Evolutionary conservation across 2,113 vertebrate species (phyloP).

Genomic region (Callionymus lyra): DNA sequence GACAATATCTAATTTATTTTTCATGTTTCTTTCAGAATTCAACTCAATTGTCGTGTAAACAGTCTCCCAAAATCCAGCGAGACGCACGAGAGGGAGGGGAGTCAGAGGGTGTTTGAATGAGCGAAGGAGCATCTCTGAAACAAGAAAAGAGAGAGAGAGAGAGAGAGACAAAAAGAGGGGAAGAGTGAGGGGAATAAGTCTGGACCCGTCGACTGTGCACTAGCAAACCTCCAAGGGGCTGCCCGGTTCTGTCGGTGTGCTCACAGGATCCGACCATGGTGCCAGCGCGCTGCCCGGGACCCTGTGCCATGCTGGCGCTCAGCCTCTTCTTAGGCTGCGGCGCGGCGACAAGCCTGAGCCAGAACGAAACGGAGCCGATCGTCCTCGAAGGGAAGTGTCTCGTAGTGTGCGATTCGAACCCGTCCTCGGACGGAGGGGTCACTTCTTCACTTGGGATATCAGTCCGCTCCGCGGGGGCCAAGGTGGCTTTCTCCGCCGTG

Average conservation of each 20-base stretch:
- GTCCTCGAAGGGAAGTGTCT: slow-evolving; percentile 95
- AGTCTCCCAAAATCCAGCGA: slow-evolving; percentile 51
- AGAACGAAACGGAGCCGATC: slow-evolving; percentile 97
- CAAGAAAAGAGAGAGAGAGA: slow-evolving; percentile 41
- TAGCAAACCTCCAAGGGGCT: slow-evolving; percentile 72
- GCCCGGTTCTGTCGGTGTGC: slow-evolving; percentile 58
- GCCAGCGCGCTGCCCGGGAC: slow-evolving; percentile 64
- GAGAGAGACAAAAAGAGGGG: slow-evolving; percentile 31
- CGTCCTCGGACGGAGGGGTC: slow-evolving; percentile 89
- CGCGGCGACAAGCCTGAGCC: slow-evolving; percentile 71
- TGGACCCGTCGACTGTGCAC: slow-evolving; percentile 67
- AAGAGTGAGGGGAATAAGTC: slow-evolving; percentile 56
- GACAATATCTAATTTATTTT: not conserved
- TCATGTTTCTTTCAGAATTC: slow-evolving; percentile 49
- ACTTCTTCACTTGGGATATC: slow-evolving; percentile 95
- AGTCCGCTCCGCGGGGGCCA: slow-evolving; percentile 91
- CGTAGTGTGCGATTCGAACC: slow-evolving; percentile 96
- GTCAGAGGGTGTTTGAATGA: slow-evolving; percentile 54
- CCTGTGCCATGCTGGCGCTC: slow-evolving; percentile 72
- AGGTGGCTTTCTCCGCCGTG: slow-evolving; percentile 93
- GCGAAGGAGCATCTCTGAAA: slow-evolving; percentile 43
- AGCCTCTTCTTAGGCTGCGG: slow-evolving; percentile 71
- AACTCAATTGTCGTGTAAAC: slow-evolving; percentile 48
- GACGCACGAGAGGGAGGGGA: slow-evolving; percentile 53
- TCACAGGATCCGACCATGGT: slow-evolving; percentile 68